A percentile compares a stretch with the other conserved stretches of the same genome.
Evolutionary conservation across 2,113 vertebrate genomes (phyloP).

Genomic region (Actenoides hombroni): DNA sequence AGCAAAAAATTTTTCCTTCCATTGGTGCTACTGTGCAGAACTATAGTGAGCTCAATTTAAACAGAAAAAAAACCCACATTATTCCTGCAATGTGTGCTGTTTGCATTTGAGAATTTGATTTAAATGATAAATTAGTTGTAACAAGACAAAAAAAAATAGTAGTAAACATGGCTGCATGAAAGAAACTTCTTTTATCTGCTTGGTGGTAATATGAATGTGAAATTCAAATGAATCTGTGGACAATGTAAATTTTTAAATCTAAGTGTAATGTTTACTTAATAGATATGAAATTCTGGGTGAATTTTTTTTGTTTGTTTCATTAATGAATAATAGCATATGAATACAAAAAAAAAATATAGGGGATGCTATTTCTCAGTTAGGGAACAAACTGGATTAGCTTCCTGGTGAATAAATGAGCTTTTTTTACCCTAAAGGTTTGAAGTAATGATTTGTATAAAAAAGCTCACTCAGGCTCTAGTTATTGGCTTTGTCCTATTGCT

Average conservation of each 20-base stretch:
- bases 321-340: slow-evolving; percentile 1
- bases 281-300: slow-evolving; percentile 4
- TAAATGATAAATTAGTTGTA: not conserved
- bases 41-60: not conserved
- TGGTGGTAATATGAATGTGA: not conserved
- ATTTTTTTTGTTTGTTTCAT: slow-evolving; percentile 37
- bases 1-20: not conserved
- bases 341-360: not conserved
- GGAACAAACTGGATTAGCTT: slow-evolving; percentile 43
- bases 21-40: not conserved
- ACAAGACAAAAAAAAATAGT: not conserved
- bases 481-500: slow-evolving; percentile 46
- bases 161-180: not conserved
- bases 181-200: not conserved
- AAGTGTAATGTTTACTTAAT: slow-evolving; percentile 47
- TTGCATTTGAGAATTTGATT: not conserved
- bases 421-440: slow-evolving; percentile 68
- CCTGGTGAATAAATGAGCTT: slow-evolving; percentile 40
- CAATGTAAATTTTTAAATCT: slow-evolving; percentile 19
- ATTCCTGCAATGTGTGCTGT: not conserved
- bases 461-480: not conserved
- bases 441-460: slow-evolving; percentile 68
- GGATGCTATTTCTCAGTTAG: not conserved
- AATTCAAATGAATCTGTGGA: slow-evolving; percentile 22
- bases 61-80: not conserved